Conservation (phyloP, 30 jellyfish, hydroid and myxozoan species). For the Aurelia aurita region DNA sequence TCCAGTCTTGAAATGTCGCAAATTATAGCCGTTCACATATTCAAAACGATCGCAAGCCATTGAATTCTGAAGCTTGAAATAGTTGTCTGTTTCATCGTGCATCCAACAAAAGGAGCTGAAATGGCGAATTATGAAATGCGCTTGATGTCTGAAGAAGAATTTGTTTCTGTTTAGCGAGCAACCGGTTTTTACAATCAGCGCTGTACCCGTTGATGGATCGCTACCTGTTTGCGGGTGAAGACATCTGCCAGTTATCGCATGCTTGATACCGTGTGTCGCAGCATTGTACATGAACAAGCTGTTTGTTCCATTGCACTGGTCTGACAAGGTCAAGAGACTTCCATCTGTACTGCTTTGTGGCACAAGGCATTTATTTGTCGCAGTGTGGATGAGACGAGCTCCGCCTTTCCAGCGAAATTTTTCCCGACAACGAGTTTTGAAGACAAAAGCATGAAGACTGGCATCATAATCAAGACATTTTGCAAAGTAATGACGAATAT, state of each 20-base stretch:
- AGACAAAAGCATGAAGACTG: conserved; percentile 15
- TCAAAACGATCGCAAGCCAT: conserved; percentile 54
- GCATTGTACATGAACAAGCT: conserved; percentile 42
- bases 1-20: conserved; percentile 41
- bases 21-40: background rate
- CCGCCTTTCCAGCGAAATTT: conserved; percentile 55
- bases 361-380: conserved; percentile 29
- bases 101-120: conserved; percentile 53
- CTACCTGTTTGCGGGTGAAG: conserved; percentile 6
- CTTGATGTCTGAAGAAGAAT: conserved; percentile 39
- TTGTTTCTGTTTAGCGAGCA: conserved; percentile 5
- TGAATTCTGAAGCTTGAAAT: conserved; percentile 12
- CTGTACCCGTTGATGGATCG: too few species aligned
- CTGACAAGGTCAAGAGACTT: conserved; percentile 9
- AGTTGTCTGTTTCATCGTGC: background rate
- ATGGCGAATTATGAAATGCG: conserved; percentile 19
- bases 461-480: conserved; percentile 47
- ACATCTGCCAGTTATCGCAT: conserved; percentile 18
- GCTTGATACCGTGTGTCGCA: background rate
- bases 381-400: conserved; percentile 40
- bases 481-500: conserved; percentile 43
- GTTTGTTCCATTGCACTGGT: conserved; percentile 42
- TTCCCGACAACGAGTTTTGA: conserved; percentile 28
- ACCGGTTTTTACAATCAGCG: conserved; percentile 1
- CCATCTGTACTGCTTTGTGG: conserved; percentile 12